phyloP scores from a whole-genome alignment of 2,113 vertebrate species.

The Strix uralensis region DNA sequence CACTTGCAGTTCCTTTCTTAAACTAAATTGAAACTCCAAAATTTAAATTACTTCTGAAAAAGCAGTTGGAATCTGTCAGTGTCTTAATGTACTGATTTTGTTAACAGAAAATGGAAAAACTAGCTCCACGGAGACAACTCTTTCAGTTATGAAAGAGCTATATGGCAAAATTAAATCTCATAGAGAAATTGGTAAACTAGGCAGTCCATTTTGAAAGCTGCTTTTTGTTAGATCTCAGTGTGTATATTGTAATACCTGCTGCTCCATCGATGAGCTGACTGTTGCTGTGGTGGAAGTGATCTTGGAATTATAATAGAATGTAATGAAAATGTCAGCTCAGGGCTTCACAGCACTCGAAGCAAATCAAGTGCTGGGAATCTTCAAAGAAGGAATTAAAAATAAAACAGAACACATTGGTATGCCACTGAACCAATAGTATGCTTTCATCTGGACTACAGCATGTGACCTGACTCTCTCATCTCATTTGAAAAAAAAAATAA shows the following conservation, averaged over 20 bases:
- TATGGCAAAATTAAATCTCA: neutral
- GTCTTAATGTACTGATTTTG: neutral
- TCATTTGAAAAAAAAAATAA: neutral
- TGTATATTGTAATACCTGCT: neutral
- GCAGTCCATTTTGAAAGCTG: neutral
- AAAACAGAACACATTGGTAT: neutral
- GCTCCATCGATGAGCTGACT: neutral
- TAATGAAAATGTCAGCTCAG: neutral
- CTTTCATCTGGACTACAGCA: neutral
- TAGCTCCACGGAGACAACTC: neutral
- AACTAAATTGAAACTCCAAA: neutral
- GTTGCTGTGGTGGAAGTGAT: neutral
- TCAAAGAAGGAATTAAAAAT: neutral
- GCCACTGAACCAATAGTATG: neutral
- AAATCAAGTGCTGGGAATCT: neutral
- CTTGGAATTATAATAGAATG: neutral
- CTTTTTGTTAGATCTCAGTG: neutral
- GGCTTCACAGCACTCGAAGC: neutral
- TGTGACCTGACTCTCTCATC: neutral
- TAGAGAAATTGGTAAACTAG: neutral
- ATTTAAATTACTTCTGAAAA: neutral
- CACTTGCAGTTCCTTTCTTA: neutral
- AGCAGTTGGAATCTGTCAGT: neutral
- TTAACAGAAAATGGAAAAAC: neutral
- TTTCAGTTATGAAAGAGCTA: neutral